Evolutionary conservation across 2,888 invertebrate species (phyloP).

Genomic region (Phania funesta): DNA sequence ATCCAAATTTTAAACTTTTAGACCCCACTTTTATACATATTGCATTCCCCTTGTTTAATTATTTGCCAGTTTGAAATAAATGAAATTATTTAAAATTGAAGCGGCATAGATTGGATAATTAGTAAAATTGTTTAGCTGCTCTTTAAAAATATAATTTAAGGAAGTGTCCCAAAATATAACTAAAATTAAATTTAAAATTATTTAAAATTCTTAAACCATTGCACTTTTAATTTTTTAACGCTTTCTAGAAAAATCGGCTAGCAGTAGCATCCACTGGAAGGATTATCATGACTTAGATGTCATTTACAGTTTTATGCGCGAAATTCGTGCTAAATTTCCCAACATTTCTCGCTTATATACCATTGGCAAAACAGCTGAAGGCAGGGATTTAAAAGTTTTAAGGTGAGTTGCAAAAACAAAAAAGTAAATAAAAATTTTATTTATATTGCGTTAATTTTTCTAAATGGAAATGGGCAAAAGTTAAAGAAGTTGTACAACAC

Average conservation of each 20-base stretch:
- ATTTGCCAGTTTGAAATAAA: too few species aligned
- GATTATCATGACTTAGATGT: conserved; percentile 86
- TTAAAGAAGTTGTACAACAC: conserved; percentile 11
- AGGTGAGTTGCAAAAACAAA: conserved; percentile 72
- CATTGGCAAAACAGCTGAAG: conserved; percentile 88
- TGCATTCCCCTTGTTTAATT: too few species aligned
- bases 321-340: conserved; percentile 86
- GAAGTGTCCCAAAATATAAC: too few species aligned
- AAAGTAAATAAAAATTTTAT: not conserved
- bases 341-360: conserved; percentile 85
- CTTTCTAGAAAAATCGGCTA: conserved; percentile 72
- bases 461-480: not conserved
- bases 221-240: not conserved
- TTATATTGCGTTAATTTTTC: not conserved
- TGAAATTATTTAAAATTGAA: too few species aligned
- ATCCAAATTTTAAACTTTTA: too few species aligned
- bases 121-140: too few species aligned
- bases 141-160: too few species aligned
- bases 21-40: too few species aligned
- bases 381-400: conserved; percentile 86
- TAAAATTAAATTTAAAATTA: too few species aligned
- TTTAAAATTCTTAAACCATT: too few species aligned
- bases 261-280: conserved; percentile 85
- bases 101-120: too few species aligned
- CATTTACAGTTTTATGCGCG: conserved; percentile 87